These are phyloP conservation scores for Pangasianodon hypophthalmus DNA, from an alignment of 2,113 vertebrate species.

Conservation along the genomic window DNA sequence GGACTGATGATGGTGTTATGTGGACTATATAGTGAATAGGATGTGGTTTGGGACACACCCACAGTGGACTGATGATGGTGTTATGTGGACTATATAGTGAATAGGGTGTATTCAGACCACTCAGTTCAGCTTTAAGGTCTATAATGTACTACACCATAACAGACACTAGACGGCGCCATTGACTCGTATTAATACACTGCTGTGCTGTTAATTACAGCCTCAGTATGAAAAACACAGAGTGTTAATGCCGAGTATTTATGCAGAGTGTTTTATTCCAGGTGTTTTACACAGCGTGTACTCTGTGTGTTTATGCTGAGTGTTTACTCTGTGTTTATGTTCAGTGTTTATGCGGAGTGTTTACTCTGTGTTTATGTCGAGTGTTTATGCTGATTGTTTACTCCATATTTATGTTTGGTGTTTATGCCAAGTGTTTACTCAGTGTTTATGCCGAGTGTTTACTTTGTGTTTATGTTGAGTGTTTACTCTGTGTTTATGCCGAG, in stretches of 20 bases:
- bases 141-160: not conserved
- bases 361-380: not conserved
- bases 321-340: not conserved
- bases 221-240: not conserved
- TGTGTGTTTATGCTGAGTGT: not conserved
- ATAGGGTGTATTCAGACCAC: not conserved
- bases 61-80: not conserved
- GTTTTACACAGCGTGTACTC: not conserved
- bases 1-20: not conserved
- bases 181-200: not conserved
- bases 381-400: not conserved
- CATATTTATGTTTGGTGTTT: not conserved
- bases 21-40: not conserved
- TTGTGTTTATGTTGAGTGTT: not conserved
- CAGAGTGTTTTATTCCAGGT: not conserved
- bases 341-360: not conserved
- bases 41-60: not conserved
- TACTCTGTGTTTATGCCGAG: not conserved
- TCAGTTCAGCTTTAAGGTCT: not conserved
- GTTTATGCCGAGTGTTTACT: not conserved
- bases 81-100: not conserved
- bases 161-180: constrained; percentile 5
- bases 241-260: not conserved
- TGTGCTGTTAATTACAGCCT: not conserved
- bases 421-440: not conserved